Conservation (phyloP, 2,888 invertebrate genomes). For the Neuroscelio doddi region DNA sequence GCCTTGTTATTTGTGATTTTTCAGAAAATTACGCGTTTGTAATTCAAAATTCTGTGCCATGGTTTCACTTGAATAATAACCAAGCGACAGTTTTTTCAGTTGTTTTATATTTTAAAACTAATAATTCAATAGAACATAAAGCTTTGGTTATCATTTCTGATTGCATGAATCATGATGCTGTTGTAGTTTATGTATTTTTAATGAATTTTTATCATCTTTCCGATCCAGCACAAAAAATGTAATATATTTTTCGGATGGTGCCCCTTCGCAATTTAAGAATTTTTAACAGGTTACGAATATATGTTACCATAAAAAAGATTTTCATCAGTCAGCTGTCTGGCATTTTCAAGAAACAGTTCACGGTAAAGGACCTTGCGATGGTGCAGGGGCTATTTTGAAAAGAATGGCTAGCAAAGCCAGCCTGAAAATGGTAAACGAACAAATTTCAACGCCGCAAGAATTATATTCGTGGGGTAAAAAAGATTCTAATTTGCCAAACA, state of each 20-base stretch:
- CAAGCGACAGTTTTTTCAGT: no score
- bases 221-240: not conserved
- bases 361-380: conserved; percentile 37
- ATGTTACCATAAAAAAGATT: no score
- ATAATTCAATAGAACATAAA: no score
- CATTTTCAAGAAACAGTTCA: conserved; percentile 30
- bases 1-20: conserved; percentile 21
- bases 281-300: conserved; percentile 19
- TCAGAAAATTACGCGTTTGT: no score
- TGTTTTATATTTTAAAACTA: no score
- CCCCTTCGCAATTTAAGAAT: conserved; percentile 31
- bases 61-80: conserved; percentile 17
- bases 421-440: conserved; percentile 14
- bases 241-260: conserved; percentile 30
- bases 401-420: conserved; percentile 24
- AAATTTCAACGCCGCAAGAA: conserved; percentile 15
- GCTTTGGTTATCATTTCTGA: no score
- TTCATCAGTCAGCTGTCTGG: conserved; percentile 18
- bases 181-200: no score
- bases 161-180: no score
- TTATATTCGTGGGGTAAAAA: conserved; percentile 20
- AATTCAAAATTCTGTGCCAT: no score
- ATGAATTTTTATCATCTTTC: conserved; percentile 19
- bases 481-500: conserved; percentile 7
- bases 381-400: conserved; percentile 21